Evolutionary conservation across 2,888 invertebrate genomes (phyloP).

Genomic region (Plebejus anna): DNA sequence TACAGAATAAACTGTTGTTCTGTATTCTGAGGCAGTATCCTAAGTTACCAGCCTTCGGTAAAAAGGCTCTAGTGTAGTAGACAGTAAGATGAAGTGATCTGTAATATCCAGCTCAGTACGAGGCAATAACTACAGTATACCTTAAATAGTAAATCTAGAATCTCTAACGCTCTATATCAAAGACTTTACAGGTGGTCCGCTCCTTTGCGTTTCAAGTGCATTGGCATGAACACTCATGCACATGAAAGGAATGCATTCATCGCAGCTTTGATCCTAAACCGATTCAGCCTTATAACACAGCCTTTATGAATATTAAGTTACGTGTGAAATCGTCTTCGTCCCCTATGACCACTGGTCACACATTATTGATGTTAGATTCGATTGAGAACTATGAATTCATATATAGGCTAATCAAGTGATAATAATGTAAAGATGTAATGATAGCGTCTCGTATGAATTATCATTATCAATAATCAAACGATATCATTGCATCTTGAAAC

Average conservation of each 20-base stretch:
- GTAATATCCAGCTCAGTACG: not conserved
- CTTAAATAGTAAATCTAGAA: slow-evolving; percentile 11
- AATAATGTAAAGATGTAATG: no score
- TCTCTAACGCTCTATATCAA: slow-evolving; percentile 29
- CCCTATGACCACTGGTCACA: slow-evolving; percentile 19
- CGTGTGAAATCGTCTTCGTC: slow-evolving; percentile 27
- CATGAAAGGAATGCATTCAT: slow-evolving; percentile 32
- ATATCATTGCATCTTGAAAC: no score
- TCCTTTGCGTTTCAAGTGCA: slow-evolving; percentile 34
- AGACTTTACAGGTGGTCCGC: slow-evolving; percentile 32
- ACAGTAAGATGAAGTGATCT: no score
- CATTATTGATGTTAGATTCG: not conserved
- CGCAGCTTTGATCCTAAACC: slow-evolving; percentile 34
- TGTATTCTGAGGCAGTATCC: not conserved
- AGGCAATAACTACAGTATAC: not conserved
- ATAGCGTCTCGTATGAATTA: no score
- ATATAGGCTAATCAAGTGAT: not conserved
- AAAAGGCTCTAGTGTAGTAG: not conserved
- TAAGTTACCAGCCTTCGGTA: not conserved
- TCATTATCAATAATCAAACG: no score
- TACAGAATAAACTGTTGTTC: no score
- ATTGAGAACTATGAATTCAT: slow-evolving; percentile 2
- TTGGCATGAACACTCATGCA: slow-evolving; percentile 35
- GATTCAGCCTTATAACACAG: slow-evolving; percentile 30
- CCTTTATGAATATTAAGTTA: slow-evolving; percentile 27